Evolutionary conservation across 2,797 vertebrate genomes (phyloP), one percentile per base, ranked within the genome.

Genomic region (Alcedo atthis): DNA sequence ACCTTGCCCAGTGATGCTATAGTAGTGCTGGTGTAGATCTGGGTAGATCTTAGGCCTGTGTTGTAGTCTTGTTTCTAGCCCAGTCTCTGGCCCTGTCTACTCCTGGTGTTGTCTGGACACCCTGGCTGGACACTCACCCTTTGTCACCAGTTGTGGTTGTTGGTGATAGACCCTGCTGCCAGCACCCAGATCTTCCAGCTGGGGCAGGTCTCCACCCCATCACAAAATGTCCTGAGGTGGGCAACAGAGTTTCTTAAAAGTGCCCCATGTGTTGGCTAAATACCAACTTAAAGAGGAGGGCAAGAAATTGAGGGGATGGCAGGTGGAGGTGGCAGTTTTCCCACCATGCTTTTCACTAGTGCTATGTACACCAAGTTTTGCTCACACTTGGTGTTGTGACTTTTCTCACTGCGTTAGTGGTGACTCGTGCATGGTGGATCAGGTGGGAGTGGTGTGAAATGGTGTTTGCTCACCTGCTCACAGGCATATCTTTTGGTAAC

Each of bases 1-100:
- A 6, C 8, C 21, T 83, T 30, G 28, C 21, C 15, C 33, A 63
- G 1, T 0, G 0, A 35, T 14, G 13, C n/a, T 19, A 12, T 5
- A 11, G 24, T 33, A 55, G 22, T 25, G 46, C 14, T 40, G 12
- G 15, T 49, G 12, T n/a, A 71, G 28, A n/a, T 5, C 12, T 45
- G 35, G n/a, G 6, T 5, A 70, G 22, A 37, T 9, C n/a, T 37
- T 26, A 37, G 45, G 32, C 37, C 25, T 33, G 11, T 20, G 28
- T 12, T 45, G 21, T 37, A 78, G 48, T 48, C 17, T 57, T 58
- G 30, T n/a, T 78, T 62, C 28, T 74, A 53, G 43, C 25, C 7
- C 19, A 26, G n/a, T 14, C 32, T 74, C 32, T 62, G 32, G 2
- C 43, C 15, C 7, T 24, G 24, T 58, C 43, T 78, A 7, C 30